Evolutionary conservation across 2,888 invertebrate genomes (phyloP).

Genomic region (Leptinotarsa tumamoca): DNA sequence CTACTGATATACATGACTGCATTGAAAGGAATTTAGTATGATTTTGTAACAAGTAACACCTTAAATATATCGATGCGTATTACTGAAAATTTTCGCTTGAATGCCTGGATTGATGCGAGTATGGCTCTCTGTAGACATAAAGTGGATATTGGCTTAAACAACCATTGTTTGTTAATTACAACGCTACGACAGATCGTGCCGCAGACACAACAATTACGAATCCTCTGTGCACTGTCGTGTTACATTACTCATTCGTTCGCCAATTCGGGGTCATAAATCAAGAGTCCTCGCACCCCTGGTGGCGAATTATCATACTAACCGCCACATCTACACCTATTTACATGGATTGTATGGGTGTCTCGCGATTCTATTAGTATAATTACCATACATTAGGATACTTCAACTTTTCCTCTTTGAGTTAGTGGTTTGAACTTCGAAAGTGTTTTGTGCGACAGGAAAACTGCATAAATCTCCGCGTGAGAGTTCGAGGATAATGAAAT

Average conservation of each 20-base stretch:
- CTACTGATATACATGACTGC: too few species aligned
- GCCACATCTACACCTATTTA: slow-evolving; percentile 61
- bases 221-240: slow-evolving; percentile 51
- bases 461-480: slow-evolving; percentile 3
- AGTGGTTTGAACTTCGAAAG: slow-evolving; percentile 5
- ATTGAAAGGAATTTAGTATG: too few species aligned
- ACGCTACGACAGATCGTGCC: slow-evolving; percentile 6
- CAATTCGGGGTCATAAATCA: slow-evolving; percentile 56
- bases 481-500: background rate
- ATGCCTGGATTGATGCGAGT: too few species aligned
- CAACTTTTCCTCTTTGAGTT: slow-evolving; percentile 43
- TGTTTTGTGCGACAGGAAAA: slow-evolving; percentile 18
- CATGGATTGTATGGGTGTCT: slow-evolving; percentile 56
- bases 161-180: slow-evolving; percentile 12
- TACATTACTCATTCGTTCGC: slow-evolving; percentile 20
- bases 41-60: too few species aligned
- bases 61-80: too few species aligned
- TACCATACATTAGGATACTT: slow-evolving; percentile 55
- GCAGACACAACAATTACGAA: slow-evolving; percentile 13
- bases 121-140: too few species aligned
- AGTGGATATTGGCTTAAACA: background rate
- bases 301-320: slow-evolving; percentile 59
- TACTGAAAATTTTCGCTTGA: too few species aligned
- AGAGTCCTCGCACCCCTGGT: slow-evolving; percentile 53
- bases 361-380: slow-evolving; percentile 55